Base-by-base conservation (phyloP, 1,140 invertebrate species). In the Globodera rostochiensis region DNA sequence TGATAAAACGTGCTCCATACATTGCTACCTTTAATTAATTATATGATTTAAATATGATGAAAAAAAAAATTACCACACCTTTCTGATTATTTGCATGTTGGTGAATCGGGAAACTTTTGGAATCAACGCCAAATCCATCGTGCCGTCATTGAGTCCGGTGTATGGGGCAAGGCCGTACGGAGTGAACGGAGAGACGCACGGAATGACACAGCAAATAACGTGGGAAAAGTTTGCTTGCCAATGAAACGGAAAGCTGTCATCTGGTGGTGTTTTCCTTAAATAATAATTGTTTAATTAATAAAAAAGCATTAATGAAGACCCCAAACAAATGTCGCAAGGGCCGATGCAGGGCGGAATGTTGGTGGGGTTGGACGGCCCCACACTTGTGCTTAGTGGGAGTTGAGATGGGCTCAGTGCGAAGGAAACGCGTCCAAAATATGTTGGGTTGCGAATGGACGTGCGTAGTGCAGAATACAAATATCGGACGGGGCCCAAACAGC, bases 401-500 rank as follows among this genome's bases (percentile, higher is more conserved):
- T 82, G 71, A 36, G 84, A 84, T 66, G 80, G 77, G 45, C 75
- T 87, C 21, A 90, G 57, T n/a, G 83, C 79, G 77, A 89, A 89
- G 6, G 85, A 83, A 64, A 89, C 86, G 6, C 86, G 74, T 15
- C 87, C 88, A 76, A 80, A 86, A 69, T 88, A 88, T 19, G 84
- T 87, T 9, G 87, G 87, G 83, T 88, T 86, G 36, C 87, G 83
- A 53, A 88, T 84, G 57, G 88, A 89, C 8, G 87, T 89, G n/a
- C 86, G 82, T 9, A 89, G 74, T 25, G 86, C 87, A 82, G 53
- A 71, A 81, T 82, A 80, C 13, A 47, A 36, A 19, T 83, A 71
- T 83, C 95, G 91, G 80, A 93, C 92, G n/a, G 95, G 94, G 57
- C 95, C 95, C 93, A 96, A 94, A 94, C 94, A 96, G 13, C 95